These are phyloP conservation scores for Willisornis vidua DNA, from an alignment of 2,113 vertebrate species.

Conservation along the genomic window DNA sequence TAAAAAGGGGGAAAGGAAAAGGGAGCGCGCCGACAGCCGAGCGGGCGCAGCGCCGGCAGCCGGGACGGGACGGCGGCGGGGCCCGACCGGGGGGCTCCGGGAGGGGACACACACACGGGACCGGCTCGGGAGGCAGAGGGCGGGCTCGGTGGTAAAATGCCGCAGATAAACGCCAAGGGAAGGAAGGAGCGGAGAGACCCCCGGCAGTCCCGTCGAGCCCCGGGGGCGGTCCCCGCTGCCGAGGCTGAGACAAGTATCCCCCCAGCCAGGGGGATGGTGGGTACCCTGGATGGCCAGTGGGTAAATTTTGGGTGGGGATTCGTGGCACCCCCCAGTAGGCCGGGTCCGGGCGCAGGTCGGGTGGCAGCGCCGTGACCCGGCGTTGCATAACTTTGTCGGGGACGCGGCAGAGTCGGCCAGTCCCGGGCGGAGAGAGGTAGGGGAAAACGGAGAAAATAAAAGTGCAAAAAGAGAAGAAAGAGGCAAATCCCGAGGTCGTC, in stretches of 20 bases:
- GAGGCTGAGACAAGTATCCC: not conserved
- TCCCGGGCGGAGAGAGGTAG: not conserved
- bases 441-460: not conserved
- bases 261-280: not conserved
- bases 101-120: not conserved
- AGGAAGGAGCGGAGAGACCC: not conserved
- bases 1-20: not conserved
- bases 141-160: not conserved
- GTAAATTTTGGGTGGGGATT: not conserved
- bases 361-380: not conserved
- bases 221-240: not conserved
- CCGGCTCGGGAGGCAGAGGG: not conserved
- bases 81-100: not conserved
- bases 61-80: not conserved
- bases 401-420: not conserved
- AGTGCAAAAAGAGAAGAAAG: not conserved
- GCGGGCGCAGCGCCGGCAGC: not conserved
- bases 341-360: not conserved
- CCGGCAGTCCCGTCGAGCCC: not conserved
- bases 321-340: not conserved
- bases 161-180: not conserved
- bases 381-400: conserved; percentile 16
- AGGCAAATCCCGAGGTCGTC: not conserved
- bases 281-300: not conserved
- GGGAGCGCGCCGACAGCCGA: not conserved